These are phyloP conservation scores for Athripsodes cinereus DNA, from an alignment of 2,888 invertebrate species.

Conservation along the genomic window DNA sequence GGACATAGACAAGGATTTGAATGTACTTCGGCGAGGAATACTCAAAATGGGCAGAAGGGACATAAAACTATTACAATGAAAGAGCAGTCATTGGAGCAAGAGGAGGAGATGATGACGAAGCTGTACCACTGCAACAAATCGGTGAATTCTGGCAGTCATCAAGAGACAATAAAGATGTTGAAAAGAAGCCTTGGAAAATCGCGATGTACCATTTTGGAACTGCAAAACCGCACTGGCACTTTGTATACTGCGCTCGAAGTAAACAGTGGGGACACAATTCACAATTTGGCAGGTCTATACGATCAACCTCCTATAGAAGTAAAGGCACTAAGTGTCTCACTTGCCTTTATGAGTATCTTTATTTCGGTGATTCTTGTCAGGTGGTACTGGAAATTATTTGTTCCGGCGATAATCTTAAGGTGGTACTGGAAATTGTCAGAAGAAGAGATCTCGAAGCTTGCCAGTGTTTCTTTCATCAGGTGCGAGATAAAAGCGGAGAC, in stretches of 20 bases:
- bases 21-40: background rate
- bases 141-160: background rate
- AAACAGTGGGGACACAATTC: slow-evolving; percentile 12
- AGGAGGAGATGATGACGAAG: background rate
- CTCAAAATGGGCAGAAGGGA: background rate
- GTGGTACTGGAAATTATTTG: too few relatives aligned
- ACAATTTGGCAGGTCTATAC: slow-evolving; percentile 9
- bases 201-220: slow-evolving; percentile 11
- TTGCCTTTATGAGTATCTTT: slow-evolving; percentile 13
- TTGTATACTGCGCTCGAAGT: slow-evolving; percentile 12
- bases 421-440: slow-evolving; percentile 14
- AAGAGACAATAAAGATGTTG: background rate
- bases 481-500: slow-evolving; percentile 6
- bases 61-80: background rate
- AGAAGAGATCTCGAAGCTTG: slow-evolving; percentile 5
- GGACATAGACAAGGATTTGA: background rate
- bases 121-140: background rate
- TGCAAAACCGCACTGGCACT: slow-evolving; percentile 14
- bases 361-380: slow-evolving; percentile 16
- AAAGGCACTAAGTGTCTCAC: slow-evolving; percentile 10
- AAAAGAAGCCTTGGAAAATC: slow-evolving; percentile 12
- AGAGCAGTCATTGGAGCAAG: background rate
- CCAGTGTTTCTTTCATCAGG: slow-evolving; percentile 9
- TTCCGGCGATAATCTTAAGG: too few relatives aligned
- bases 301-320: slow-evolving; percentile 1